These are phyloP conservation scores for Scaptomyza parva DNA, from an alignment of 2,888 invertebrate genomes.

Conservation along the genomic window DNA sequence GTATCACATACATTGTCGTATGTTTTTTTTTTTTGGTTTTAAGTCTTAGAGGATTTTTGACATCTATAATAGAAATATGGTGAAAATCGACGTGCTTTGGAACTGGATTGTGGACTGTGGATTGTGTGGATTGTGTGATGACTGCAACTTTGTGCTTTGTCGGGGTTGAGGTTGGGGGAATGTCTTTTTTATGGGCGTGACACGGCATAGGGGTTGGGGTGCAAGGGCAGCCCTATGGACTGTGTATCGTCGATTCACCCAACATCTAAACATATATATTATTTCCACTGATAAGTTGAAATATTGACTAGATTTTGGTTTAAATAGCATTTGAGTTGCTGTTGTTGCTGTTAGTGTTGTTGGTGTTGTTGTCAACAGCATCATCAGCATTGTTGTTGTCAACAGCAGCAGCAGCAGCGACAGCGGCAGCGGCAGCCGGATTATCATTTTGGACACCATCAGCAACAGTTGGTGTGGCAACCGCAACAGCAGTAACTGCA, in stretches of 20 bases:
- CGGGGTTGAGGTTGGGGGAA: background rate
- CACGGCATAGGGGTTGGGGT: too few relatives aligned
- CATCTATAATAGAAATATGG: slow-evolving; percentile 1
- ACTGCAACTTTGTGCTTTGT: background rate
- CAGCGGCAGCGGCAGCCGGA: background rate
- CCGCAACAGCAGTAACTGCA: slow-evolving; percentile 5
- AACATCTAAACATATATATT: slow-evolving; percentile 3
- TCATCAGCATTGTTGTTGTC: background rate
- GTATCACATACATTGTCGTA: slow-evolving; percentile 30
- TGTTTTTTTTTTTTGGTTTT: slow-evolving; percentile 1
- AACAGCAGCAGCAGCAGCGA: background rate
- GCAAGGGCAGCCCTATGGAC: background rate
- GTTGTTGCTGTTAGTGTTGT: slow-evolving; percentile 13
- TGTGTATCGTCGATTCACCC: slow-evolving; percentile 21
- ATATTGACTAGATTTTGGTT: slow-evolving; percentile 39
- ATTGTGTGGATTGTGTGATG: background rate
- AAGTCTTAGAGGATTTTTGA: slow-evolving; percentile 24
- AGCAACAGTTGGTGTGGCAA: background rate
- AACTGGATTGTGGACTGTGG: background rate
- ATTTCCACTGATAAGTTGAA: slow-evolving; percentile 16
- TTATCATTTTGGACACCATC: background rate
- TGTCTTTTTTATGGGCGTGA: background rate
- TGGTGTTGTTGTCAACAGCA: background rate
- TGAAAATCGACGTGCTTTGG: slow-evolving; percentile 4
- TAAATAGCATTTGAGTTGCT: slow-evolving; percentile 27